Percentiles rank a stretch among this genome's conserved stretches.
Evolutionary conservation across 1,140 invertebrate genomes (phyloP).

Genomic region (Diachasma alloeum): DNA sequence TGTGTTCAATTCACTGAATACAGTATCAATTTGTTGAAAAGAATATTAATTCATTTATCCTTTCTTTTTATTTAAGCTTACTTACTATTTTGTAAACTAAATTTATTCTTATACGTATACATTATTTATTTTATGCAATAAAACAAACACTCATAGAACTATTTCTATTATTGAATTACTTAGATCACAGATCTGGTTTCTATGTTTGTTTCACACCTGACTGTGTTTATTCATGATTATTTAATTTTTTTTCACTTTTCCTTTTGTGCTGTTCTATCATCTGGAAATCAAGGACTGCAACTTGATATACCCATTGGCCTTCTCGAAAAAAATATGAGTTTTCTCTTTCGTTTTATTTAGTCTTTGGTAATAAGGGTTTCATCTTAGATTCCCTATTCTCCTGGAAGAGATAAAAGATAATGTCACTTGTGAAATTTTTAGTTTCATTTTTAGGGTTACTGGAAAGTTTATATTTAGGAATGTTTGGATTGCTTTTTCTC

Average conservation of each 20-base stretch:
- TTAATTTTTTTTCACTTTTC: no score
- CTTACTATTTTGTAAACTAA: no score
- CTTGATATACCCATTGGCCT: neutral
- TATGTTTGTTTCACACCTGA: no score
- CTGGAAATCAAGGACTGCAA: neutral
- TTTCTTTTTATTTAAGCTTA: no score
- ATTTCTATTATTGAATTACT: neutral
- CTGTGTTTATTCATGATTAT: no score
- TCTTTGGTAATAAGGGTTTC: neutral
- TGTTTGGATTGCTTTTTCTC: conserved; percentile 12
- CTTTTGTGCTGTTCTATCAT: neutral
- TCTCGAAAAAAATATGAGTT: neutral
- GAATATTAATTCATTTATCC: no score
- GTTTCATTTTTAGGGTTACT: neutral
- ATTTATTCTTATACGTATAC: no score
- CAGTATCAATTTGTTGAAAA: no score
- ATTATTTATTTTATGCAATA: no score
- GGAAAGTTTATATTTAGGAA: conserved; percentile 4
- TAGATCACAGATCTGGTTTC: no score
- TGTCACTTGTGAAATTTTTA: neutral
- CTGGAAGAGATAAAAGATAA: neutral
- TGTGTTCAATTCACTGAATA: no score
- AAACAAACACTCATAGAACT: neutral
- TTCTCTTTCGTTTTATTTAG: neutral
- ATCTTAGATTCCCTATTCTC: neutral